Percentiles rank a stretch among this genome's conserved stretches.
Conservation (phyloP, 2,797 vertebrate genomes). For the Sebastes glaucus region DNA sequence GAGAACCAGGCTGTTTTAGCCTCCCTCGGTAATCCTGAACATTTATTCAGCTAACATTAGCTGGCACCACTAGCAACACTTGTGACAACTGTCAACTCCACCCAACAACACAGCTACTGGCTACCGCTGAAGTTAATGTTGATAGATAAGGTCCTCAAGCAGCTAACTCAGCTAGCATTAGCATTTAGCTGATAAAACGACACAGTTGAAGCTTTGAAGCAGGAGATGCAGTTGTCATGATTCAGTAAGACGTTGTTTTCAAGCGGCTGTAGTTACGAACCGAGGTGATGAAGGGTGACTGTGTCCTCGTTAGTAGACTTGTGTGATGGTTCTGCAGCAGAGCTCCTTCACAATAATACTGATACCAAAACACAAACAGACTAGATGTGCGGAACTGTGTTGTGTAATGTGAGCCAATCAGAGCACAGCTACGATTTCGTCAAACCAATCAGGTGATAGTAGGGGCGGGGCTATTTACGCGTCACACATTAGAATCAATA, state of each 20-base stretch:
- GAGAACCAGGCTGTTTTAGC: background rate
- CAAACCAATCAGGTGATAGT: slow-evolving; percentile 33
- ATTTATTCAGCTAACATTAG: background rate
- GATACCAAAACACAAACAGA: slow-evolving; percentile 74
- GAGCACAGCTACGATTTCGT: background rate
- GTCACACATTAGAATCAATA: background rate
- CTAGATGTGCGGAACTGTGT: slow-evolving; percentile 48
- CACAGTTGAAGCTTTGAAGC: background rate
- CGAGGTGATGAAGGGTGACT: background rate
- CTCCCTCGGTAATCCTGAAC: background rate
- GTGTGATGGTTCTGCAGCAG: slow-evolving; percentile 7
- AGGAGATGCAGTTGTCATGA: background rate
- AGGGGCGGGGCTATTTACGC: slow-evolving; percentile 38
- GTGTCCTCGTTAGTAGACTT: background rate
- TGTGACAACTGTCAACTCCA: slow-evolving; percentile 16
- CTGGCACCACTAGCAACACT: background rate
- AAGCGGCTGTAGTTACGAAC: slow-evolving; percentile 47
- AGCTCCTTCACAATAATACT: slow-evolving; percentile 39
- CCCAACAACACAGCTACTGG: background rate
- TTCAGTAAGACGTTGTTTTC: background rate
- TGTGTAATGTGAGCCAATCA: slow-evolving; percentile 65
- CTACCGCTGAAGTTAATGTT: slow-evolving; percentile 21
- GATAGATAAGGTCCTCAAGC: slow-evolving; percentile 2
- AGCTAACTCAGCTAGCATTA: slow-evolving; percentile 60
- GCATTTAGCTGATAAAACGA: slow-evolving; percentile 43